These are phyloP conservation scores for Myodes glareolus DNA, from an alignment of 2,113 vertebrate genomes.

Conservation along the genomic window DNA sequence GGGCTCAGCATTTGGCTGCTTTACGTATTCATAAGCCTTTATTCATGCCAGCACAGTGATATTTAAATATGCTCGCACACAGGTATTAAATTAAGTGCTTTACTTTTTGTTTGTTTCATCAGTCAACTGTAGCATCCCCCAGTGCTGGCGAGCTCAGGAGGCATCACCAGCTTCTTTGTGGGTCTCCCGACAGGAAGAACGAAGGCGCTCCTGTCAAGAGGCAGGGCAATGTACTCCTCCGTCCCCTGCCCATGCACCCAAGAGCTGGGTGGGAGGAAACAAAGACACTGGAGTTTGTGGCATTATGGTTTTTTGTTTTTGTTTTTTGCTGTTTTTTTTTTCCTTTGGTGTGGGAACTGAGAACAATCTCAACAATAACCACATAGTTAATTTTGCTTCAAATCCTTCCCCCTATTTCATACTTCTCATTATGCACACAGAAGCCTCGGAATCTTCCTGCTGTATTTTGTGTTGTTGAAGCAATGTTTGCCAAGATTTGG, in stretches of 20 bases:
- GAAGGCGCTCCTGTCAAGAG: not conserved
- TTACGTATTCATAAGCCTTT: not conserved
- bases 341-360: not conserved
- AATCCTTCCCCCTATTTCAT: not conserved
- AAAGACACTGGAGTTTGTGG: not conserved
- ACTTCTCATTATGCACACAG: slow-evolving; percentile 1
- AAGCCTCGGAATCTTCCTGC: not conserved
- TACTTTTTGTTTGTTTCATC: not conserved
- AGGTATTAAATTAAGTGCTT: not conserved
- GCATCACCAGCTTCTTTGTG: not conserved
- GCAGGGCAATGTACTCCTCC: fast-evolving
- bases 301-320: not conserved
- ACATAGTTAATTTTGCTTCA: not conserved
- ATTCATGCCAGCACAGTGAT: not conserved
- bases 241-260: fast-evolving
- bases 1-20: not conserved
- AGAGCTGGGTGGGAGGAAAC: not conserved
- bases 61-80: not conserved
- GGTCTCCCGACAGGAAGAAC: not conserved
- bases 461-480: not conserved
- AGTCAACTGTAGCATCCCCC: not conserved
- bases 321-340: no score
- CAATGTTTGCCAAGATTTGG: not conserved
- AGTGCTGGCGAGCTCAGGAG: not conserved
- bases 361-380: slow-evolving; percentile 6